Base-by-base conservation (phyloP, 2,797 vertebrate genomes). In the Ptychobarbus kaznakovi region DNA sequence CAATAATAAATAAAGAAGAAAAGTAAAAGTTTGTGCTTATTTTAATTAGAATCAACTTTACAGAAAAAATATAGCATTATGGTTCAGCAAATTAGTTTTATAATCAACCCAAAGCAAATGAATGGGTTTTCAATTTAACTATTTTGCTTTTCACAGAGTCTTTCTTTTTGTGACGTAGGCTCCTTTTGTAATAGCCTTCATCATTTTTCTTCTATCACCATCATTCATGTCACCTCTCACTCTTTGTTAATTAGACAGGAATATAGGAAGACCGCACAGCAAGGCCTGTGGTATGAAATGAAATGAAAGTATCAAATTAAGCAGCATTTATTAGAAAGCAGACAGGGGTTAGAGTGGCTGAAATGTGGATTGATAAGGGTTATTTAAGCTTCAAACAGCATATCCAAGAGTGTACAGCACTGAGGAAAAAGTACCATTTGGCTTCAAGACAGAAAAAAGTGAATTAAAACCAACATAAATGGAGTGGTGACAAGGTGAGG, bases 401-500 rank as follows among this genome's bases (percentile, higher is more conserved):
- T 91, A 88, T 91, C 91, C 88, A 87, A 88, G 89, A 91, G 88
- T 87, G 89, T 87, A 81, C 61, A 85, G 81, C 80, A 90, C 44
- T 69, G 87, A 85, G 46, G 56, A 75, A 82, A 87, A 92, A 88
- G 89, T 90, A 90, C 74, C 84, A 83, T 89, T 88, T 49, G 40
- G 76, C 91, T 42, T 42, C 40, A 42, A 42, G 40, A 42, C 40
- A 42, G 40, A 42, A 42, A 42, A 42, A 42, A 9, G 89, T 91
- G 93, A 92, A 93, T 94, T 93, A 92, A 93, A 94, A 81, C 91
- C 91, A 92, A 95, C 92, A 93, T 74, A 91, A 88, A 84, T 89
- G 89, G 89, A 93, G 92, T 89, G 88, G 81, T 91, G 91, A 89
- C 91, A 91, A 87, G 91, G 89, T 89, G 92, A 91, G 92, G 89